A percentile compares a stretch with the other conserved stretches of the same genome.
Evolutionary conservation across 2,888 invertebrate genomes (phyloP).

Genomic region (Hemithea aestivaria): DNA sequence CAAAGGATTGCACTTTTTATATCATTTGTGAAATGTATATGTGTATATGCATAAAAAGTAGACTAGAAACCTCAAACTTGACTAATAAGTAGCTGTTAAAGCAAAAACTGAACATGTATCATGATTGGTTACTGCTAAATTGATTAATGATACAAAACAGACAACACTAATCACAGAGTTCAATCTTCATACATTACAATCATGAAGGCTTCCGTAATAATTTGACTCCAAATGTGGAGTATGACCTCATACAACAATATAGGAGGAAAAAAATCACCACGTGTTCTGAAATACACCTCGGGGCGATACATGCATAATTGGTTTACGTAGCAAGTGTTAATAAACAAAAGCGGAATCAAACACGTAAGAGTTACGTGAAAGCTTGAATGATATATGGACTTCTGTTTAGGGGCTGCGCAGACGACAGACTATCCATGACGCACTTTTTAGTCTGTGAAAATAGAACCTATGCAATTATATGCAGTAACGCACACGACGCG

Average conservation of each 20-base stretch:
- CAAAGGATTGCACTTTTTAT: too few relatives aligned
- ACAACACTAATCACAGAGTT: slow-evolving; percentile 25
- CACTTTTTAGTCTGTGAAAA: too few relatives aligned
- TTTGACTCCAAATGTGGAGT: slow-evolving; percentile 31
- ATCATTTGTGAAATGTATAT: too few relatives aligned
- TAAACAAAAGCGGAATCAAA: slow-evolving; percentile 9
- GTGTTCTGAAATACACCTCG: slow-evolving; percentile 23
- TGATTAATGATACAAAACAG: slow-evolving; percentile 19
- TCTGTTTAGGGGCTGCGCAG: slow-evolving; percentile 13
- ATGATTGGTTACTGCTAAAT: slow-evolving; percentile 1
- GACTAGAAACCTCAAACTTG: too few relatives aligned
- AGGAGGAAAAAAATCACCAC: slow-evolving; percentile 16
- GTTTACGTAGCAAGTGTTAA: slow-evolving; percentile 15
- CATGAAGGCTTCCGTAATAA: slow-evolving; percentile 35
- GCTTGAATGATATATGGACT: slow-evolving; percentile 19
- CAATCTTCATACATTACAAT: slow-evolving; percentile 31
- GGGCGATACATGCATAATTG: slow-evolving; percentile 21
- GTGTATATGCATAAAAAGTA: too few relatives aligned
- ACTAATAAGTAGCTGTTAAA: too few relatives aligned
- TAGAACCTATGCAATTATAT: too few relatives aligned
- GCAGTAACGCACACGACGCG: too few relatives aligned
- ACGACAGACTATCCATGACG: too few relatives aligned
- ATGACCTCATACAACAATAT: slow-evolving; percentile 38
- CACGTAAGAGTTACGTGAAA: slow-evolving; percentile 18
- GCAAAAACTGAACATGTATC: not conserved